These are phyloP conservation scores for Anolis sagrei DNA, from an alignment of 2,113 vertebrate species.

Conservation along the genomic window DNA sequence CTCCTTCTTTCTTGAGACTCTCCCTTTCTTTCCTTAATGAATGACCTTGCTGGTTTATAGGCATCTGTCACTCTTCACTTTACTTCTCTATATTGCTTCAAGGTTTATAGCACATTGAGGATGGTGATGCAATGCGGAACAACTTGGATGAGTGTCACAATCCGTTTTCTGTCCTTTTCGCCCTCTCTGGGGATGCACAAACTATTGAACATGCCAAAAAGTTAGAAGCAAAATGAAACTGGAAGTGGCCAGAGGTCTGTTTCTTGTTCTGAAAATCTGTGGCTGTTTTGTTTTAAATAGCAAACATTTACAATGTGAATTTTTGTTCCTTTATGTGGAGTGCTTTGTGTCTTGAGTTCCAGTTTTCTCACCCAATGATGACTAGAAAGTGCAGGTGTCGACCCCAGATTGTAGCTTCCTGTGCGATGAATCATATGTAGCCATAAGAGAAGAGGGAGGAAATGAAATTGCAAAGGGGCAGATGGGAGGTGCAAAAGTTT, in stretches of 20 bases:
- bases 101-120: not conserved
- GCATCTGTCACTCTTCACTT: not conserved
- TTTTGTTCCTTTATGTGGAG: not conserved
- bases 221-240: too few species aligned
- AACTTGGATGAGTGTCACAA: too few species aligned
- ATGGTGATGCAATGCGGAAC: not conserved
- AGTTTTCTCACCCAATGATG: not conserved
- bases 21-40: not conserved
- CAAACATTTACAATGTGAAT: too few species aligned
- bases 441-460: not conserved
- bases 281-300: too few species aligned
- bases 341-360: not conserved
- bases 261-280: too few species aligned
- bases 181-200: too few species aligned
- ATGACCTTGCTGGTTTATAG: not conserved
- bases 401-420: not conserved
- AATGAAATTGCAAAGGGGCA: not conserved
- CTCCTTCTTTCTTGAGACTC: not conserved
- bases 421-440: not conserved
- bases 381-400: not conserved
- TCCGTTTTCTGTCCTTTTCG: too few species aligned
- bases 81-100: not conserved
- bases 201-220: too few species aligned
- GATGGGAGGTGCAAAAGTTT: not conserved
- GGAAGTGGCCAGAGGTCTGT: too few species aligned